Base-by-base conservation (phyloP, 2,888 invertebrate genomes). In the Hyles lineata region DNA sequence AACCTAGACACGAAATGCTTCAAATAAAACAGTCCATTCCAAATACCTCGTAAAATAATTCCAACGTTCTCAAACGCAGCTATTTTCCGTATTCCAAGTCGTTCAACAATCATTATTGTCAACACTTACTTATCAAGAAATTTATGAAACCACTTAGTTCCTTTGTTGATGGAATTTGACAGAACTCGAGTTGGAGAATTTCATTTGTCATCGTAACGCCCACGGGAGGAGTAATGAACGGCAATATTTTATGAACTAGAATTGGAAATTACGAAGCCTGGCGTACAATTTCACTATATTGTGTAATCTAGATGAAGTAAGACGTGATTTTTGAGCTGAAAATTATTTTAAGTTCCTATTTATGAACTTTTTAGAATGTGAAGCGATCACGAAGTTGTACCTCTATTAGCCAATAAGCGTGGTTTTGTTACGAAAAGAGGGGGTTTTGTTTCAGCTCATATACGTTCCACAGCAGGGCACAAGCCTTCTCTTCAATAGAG, bases 41-140 rank as follows among this genome's bases (percentile, higher is more conserved):
- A 43, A 43, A 43, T 43, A 43, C 43, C 43, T 43, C 43, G 43
- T 43, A 43, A 43, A 35, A 63, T 43, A 50, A 67, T 50, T 50
- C 7, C 23, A 50, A 50, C 21, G 35, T 43, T 43, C 17, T 8
- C 17, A 21, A n/a, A 35, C 17, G 61, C 15, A 62, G 21, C 21
- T 67, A 67, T 67, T 67, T 67, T 43, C 21, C 43, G 63, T 43
- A 67, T 50, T 67, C 21, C 67, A 67, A 50, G 43, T 1, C 7
- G 50, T 23, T 67, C 50, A 67, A 43, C 21, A 63, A 63, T 21
- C 11, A 43, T 67, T 67, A 43, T 50, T 67, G 50, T 50, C 67
- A 67, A 67, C 67, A 50, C 50, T 67, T 67, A 21, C 63, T 67
- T 67, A 67, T 67, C 67, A 67, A 67, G 50, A 67, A 23, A 67